Percentiles rank a stretch among this genome's conserved stretches.
These are phyloP conservation scores for Phalanger gymnotis DNA, from an alignment of 2,797 vertebrate genomes.

Conservation along the genomic window DNA sequence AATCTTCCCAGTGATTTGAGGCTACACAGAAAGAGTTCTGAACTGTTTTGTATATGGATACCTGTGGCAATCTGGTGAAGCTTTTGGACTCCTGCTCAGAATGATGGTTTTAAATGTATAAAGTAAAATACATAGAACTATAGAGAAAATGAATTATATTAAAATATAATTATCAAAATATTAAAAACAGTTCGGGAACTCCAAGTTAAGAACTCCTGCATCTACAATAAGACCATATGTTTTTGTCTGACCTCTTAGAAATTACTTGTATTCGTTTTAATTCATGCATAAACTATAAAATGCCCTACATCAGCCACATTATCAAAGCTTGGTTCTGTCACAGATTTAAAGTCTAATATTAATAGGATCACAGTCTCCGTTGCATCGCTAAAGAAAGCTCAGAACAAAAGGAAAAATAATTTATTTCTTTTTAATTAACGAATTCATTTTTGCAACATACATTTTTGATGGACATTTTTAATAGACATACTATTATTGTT, in stretches of 20 bases:
- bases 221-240: constrained; percentile 9
- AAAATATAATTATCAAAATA: background rate
- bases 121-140: background rate
- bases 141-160: background rate
- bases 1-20: background rate
- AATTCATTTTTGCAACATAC: background rate
- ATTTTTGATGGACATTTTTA: background rate
- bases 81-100: background rate
- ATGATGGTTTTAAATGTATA: background rate
- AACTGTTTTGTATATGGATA: background rate
- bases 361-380: constrained; percentile 36
- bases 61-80: background rate
- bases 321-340: constrained; percentile 44
- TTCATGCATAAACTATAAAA: background rate
- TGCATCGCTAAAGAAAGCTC: constrained; percentile 28
- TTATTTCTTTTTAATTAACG: constrained; percentile 53
- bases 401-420: constrained; percentile 44
- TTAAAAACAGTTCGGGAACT: background rate
- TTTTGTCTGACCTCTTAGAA: background rate
- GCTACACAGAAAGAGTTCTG: background rate
- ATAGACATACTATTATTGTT: constrained; percentile 29
- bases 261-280: background rate
- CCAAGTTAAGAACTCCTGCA: background rate
- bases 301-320: background rate
- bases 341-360: constrained; percentile 17